A percentile compares a stretch with the other conserved stretches of the same genome.
Conservation (phyloP, 1,140 invertebrate genomes). For the Drosophila nasuta region DNA sequence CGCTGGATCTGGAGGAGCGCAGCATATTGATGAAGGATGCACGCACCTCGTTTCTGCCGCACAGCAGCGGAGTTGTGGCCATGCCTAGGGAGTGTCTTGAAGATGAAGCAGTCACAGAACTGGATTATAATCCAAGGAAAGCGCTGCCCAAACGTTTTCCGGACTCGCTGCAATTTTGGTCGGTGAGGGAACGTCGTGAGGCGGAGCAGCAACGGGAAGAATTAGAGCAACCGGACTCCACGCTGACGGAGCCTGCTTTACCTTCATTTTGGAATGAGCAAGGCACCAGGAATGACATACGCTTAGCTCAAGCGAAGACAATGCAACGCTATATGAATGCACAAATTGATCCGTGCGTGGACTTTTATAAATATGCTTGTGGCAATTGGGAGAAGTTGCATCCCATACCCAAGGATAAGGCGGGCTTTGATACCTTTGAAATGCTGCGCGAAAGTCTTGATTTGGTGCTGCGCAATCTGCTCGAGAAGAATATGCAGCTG, state of each 20-base stretch:
- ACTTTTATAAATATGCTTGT: conserved; percentile 96
- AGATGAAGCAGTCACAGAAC: conserved; percentile 12
- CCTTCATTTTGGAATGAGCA: conserved; percentile 86
- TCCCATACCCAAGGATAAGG: conserved; percentile 93
- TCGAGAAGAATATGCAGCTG: conserved; percentile 84
- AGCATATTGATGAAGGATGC: conserved; percentile 81
- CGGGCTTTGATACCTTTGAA: conserved; percentile 93
- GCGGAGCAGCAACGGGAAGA: conserved; percentile 34
- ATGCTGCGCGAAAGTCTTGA: conserved; percentile 92
- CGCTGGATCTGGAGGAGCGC: conserved; percentile 73
- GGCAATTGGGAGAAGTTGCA: conserved; percentile 94
- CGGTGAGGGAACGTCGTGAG: conserved; percentile 17
- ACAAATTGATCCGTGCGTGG: conserved; percentile 92
- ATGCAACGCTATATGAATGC: conserved; percentile 93
- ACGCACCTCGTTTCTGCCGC: conserved; percentile 80
- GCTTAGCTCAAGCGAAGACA: conserved; percentile 87
- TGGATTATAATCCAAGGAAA: conserved; percentile 36
- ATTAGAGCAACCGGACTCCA: not conserved
- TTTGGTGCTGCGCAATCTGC: conserved; percentile 88
- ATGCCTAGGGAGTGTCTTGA: conserved; percentile 71
- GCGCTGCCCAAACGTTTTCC: conserved; percentile 24
- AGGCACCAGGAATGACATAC: conserved; percentile 85
- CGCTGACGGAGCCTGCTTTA: conserved; percentile 55
- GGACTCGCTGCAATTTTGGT: conserved; percentile 44
- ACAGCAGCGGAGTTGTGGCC: conserved; percentile 43